Evolutionary conservation across 2,888 invertebrate species (phyloP).

Genomic region (Andrena haemorrhoa): DNA sequence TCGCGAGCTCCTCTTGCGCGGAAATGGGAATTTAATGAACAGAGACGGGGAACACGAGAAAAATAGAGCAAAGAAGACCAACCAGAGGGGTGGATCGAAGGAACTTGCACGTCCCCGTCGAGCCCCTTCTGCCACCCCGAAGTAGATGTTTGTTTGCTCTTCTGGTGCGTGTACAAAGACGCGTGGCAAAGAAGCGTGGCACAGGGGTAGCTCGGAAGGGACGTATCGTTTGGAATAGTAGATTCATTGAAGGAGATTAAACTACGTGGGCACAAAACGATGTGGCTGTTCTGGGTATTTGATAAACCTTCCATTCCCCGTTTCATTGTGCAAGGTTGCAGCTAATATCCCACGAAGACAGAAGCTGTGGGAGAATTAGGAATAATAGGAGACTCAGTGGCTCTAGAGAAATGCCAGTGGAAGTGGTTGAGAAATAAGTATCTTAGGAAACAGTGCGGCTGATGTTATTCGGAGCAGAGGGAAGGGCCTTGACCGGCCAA

Average conservation of each 20-base stretch:
- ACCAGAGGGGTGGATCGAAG: background rate
- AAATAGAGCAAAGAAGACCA: slow-evolving; percentile 7
- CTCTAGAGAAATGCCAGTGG: too few relatives aligned
- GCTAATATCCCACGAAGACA: too few relatives aligned
- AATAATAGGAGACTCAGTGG: too few relatives aligned
- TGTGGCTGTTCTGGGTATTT: too few relatives aligned
- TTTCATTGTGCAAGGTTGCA: too few relatives aligned
- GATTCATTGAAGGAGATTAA: slow-evolving; percentile 27
- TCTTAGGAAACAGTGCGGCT: too few relatives aligned
- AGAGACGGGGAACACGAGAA: slow-evolving; percentile 15
- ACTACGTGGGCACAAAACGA: background rate
- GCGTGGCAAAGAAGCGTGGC: background rate
- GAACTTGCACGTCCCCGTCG: slow-evolving; percentile 12
- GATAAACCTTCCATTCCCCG: too few relatives aligned
- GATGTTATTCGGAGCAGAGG: too few relatives aligned
- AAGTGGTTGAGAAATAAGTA: too few relatives aligned
- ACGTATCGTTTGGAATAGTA: slow-evolving; percentile 3
- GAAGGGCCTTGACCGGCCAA: too few relatives aligned
- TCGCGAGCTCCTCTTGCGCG: slow-evolving; percentile 6
- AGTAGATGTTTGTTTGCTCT: slow-evolving; percentile 1
- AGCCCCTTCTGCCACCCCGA: background rate
- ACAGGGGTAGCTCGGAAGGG: background rate
- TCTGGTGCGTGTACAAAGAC: slow-evolving; percentile 1
- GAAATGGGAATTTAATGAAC: slow-evolving; percentile 48
- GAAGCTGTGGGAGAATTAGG: too few relatives aligned